Conservation (phyloP, 2,113 vertebrate species). For the Spheniscus mendiculus region DNA sequence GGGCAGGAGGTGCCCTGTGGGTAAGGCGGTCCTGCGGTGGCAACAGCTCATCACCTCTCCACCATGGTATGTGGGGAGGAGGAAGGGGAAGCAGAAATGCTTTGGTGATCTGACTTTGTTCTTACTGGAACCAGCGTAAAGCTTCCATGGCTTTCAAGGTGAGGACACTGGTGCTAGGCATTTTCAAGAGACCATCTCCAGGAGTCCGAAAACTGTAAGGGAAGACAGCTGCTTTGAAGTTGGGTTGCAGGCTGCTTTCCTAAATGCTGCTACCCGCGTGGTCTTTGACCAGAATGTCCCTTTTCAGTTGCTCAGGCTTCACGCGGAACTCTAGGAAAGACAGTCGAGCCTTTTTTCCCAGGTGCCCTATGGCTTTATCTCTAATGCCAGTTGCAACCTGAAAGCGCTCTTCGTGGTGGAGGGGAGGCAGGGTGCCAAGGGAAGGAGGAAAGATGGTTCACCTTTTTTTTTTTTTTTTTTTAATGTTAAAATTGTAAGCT, state of each 20-base stretch:
- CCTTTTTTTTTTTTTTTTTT: not conserved
- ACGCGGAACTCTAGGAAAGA: not conserved
- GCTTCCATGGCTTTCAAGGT: not conserved
- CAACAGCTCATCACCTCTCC: not conserved
- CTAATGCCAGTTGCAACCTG: not conserved
- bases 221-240: not conserved
- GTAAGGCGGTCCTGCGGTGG: not conserved
- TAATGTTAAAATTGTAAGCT: not conserved
- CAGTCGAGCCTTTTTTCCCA: not conserved
- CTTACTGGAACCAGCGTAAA: not conserved
- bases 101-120: not conserved
- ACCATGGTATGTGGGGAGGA: not conserved
- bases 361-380: not conserved
- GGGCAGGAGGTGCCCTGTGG: not conserved
- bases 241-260: not conserved
- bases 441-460: not conserved
- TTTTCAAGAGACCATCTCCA: not conserved
- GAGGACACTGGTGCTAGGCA: rapidly evolving
- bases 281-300: not conserved
- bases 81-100: not conserved
- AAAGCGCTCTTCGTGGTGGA: not conserved
- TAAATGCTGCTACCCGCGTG: not conserved
- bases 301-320: not conserved
- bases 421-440: not conserved
- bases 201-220: not conserved